Evolutionary conservation across 2,888 invertebrate genomes (phyloP).

Genomic region (Crioceris asparagi): DNA sequence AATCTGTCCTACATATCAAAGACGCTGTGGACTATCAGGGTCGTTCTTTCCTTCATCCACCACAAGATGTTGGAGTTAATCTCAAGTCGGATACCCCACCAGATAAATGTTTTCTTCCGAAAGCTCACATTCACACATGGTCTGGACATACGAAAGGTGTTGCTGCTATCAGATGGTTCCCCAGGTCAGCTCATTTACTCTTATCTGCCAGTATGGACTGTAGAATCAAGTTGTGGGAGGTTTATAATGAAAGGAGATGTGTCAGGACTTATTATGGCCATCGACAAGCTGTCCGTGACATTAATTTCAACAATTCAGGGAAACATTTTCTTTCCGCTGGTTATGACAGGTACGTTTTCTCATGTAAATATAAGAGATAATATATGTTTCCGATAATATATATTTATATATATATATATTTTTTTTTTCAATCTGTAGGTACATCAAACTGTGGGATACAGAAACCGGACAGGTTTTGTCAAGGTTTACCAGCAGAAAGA

Average conservation of each 20-base stretch:
- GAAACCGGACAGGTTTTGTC: constrained; percentile 84
- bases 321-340: constrained; percentile 91
- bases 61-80: constrained; percentile 87
- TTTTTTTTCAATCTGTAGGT: constrained; percentile 35
- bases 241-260: constrained; percentile 88
- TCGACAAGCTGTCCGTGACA: constrained; percentile 90
- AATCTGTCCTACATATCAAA: constrained; percentile 84
- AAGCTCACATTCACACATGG: constrained; percentile 93
- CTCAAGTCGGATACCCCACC: constrained; percentile 79
- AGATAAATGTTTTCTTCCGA: constrained; percentile 91
- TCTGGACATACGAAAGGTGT: constrained; percentile 95
- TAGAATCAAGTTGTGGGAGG: constrained; percentile 96
- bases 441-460: constrained; percentile 98
- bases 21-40: constrained; percentile 95
- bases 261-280: constrained; percentile 94
- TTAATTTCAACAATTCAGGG: constrained; percentile 91
- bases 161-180: constrained; percentile 90
- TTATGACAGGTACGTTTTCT: constrained; percentile 39
- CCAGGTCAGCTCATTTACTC: constrained; percentile 85
- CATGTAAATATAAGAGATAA: not conserved
- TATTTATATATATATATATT: not conserved
- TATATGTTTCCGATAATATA: not conserved
- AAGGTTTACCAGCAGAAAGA: constrained; percentile 90
- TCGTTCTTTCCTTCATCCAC: constrained; percentile 84
- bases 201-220: constrained; percentile 96